Percentiles rank a stretch among this genome's conserved stretches.
phyloP scores from a whole-genome alignment of 2,113 vertebrate species.

The Pachyramphus minor region DNA sequence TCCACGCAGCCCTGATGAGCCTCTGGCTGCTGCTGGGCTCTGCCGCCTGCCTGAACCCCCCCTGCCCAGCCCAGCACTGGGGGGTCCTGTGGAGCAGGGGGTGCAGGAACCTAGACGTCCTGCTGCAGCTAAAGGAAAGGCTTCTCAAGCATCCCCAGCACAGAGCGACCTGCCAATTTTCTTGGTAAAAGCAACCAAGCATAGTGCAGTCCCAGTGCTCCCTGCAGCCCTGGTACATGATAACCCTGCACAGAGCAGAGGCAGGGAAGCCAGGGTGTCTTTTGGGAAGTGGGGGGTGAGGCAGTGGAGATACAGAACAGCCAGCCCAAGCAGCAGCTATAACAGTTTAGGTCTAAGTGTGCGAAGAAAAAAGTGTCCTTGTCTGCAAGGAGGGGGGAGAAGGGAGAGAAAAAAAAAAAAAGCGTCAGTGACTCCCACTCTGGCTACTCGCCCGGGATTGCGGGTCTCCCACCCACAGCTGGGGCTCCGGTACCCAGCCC shows the following conservation, averaged over 20 bases:
- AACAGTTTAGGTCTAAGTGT: background rate
- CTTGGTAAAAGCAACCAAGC: background rate
- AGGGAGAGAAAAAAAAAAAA: background rate
- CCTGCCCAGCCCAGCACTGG: background rate
- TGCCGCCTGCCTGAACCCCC: fast-evolving
- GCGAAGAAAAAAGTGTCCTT: background rate
- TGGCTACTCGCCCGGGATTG: fast-evolving
- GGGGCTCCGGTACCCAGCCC: background rate
- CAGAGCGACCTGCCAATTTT: background rate
- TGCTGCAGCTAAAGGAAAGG: background rate
- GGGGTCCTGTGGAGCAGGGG: background rate
- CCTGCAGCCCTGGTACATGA: background rate
- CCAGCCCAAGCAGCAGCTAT: fast-evolving
- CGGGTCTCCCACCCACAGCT: background rate
- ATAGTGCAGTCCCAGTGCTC: fast-evolving
- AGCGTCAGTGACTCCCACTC: background rate
- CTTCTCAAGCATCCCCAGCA: background rate
- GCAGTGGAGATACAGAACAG: fast-evolving
- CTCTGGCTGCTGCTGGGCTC: background rate
- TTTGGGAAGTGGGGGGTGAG: background rate
- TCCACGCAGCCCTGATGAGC: background rate
- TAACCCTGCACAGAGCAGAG: background rate
- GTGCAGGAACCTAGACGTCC: background rate
- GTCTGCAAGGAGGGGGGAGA: fast-evolving
- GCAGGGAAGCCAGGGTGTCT: background rate